Percentiles rank a stretch among this genome's conserved stretches.
Conservation (phyloP, 2,113 vertebrate genomes). For the Myocastor coypus region DNA sequence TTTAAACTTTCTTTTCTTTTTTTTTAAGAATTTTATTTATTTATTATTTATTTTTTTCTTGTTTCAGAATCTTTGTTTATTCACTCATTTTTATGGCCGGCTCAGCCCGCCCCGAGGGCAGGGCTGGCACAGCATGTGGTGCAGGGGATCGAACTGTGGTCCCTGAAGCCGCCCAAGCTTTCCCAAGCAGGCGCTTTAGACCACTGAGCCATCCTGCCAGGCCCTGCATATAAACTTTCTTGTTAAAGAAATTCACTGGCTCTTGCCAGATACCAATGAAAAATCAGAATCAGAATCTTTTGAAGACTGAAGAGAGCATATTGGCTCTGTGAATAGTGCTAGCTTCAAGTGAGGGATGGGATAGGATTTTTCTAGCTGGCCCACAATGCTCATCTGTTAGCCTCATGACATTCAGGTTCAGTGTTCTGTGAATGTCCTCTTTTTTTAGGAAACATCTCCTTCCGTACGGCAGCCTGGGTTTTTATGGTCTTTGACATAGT, state of each 20-base stretch:
- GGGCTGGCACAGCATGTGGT: no score
- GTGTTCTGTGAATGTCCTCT: neutral
- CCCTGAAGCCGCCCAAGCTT: no score
- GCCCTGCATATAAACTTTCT: neutral
- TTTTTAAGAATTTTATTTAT: no score
- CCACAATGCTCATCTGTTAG: neutral
- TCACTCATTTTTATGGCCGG: no score
- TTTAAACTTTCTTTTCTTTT: neutral
- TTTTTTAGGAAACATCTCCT: neutral
- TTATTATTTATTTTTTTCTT: no score
- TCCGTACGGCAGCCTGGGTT: neutral
- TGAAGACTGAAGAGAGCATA: neutral
- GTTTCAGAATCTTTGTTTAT: no score
- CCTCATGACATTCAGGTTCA: neutral
- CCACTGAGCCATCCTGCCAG: no score
- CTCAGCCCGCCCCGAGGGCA: no score
- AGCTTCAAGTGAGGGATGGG: neutral
- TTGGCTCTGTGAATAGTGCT: neutral
- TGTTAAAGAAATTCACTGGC: neutral
- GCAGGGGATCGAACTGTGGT: no score
- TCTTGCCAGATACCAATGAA: neutral
- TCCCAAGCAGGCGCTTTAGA: no score
- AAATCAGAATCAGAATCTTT: neutral
- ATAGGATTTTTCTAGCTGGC: neutral
- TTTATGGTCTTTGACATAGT: neutral